Percentiles rank a stretch among this genome's conserved stretches.
phyloP scores from a whole-genome alignment of 2,113 vertebrate species.

The Triplophysa rosa region DNA sequence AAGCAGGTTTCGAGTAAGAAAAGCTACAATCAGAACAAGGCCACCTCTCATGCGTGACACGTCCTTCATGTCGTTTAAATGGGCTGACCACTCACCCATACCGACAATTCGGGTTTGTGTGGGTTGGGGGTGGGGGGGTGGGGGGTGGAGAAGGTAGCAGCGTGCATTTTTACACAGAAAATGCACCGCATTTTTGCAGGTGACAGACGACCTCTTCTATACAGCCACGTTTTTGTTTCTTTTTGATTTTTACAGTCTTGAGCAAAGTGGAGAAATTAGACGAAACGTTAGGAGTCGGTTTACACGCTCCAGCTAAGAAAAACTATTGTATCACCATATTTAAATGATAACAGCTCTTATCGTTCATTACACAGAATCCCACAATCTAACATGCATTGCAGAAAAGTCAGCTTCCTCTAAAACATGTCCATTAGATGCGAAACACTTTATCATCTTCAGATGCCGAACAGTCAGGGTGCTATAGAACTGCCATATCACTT shows the following conservation, averaged over 20 bases:
- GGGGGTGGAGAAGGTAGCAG: not conserved
- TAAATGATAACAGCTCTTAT: slow-evolving; percentile 20
- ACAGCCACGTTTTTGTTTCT: slow-evolving; percentile 14
- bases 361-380: slow-evolving; percentile 11
- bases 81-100: slow-evolving; percentile 37
- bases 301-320: slow-evolving; percentile 1
- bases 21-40: slow-evolving; percentile 38
- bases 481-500: slow-evolving; percentile 33
- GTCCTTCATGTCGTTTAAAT: slow-evolving; percentile 39
- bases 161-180: slow-evolving; percentile 2
- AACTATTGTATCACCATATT: slow-evolving; percentile 16
- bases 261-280: not conserved
- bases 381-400: not conserved
- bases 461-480: not conserved
- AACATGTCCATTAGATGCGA: not conserved
- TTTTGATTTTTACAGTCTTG: slow-evolving; percentile 8
- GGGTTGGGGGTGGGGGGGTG: too few species aligned
- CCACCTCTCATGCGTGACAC: slow-evolving; percentile 17
- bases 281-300: slow-evolving; percentile 1
- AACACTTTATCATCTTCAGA: not conserved
- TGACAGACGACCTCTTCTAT: slow-evolving; percentile 11
- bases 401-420: not conserved
- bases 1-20: slow-evolving; percentile 25
- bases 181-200: not conserved
- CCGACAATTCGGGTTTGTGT: not conserved